Conservation (phyloP, 2,888 invertebrate species). For the Osmoderma eremita region DNA sequence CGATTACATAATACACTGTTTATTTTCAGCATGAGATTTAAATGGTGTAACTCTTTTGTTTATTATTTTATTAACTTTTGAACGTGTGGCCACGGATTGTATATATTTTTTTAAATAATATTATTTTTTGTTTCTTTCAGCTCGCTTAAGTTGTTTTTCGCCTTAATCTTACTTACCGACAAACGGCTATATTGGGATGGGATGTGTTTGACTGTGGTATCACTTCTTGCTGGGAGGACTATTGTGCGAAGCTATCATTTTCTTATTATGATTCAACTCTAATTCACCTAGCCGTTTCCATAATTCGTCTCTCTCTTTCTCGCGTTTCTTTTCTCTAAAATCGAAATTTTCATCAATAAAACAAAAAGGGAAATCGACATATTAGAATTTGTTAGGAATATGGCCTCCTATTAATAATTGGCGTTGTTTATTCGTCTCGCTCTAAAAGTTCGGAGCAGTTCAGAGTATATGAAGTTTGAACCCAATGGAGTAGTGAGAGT, state of each 20-base stretch:
- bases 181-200: constrained; percentile 55
- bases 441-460: too few species aligned
- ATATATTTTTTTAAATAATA: constrained; percentile 28
- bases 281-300: constrained; percentile 96
- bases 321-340: constrained; percentile 90
- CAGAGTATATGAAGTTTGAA: too few species aligned
- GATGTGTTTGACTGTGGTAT: constrained; percentile 58
- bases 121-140: constrained; percentile 20
- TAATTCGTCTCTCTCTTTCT: constrained; percentile 96
- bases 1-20: constrained; percentile 11
- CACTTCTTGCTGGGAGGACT: constrained; percentile 62
- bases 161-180: constrained; percentile 51
- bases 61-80: constrained; percentile 20
- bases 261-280: constrained; percentile 77
- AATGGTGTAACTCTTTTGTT: constrained; percentile 24
- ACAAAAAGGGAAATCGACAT: too few species aligned
- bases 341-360: too few species aligned
- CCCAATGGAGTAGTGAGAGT: too few species aligned
- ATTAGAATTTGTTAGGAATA: too few species aligned
- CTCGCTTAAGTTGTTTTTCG: constrained; percentile 34
- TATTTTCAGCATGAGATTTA: constrained; percentile 33
- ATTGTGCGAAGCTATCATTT: constrained; percentile 54
- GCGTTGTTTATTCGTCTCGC: too few species aligned
- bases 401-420: too few species aligned
- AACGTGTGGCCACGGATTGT: constrained; percentile 25